These are phyloP conservation scores for Ispidina lecontei DNA, from an alignment of 2,797 vertebrate species.

Conservation along the genomic window DNA sequence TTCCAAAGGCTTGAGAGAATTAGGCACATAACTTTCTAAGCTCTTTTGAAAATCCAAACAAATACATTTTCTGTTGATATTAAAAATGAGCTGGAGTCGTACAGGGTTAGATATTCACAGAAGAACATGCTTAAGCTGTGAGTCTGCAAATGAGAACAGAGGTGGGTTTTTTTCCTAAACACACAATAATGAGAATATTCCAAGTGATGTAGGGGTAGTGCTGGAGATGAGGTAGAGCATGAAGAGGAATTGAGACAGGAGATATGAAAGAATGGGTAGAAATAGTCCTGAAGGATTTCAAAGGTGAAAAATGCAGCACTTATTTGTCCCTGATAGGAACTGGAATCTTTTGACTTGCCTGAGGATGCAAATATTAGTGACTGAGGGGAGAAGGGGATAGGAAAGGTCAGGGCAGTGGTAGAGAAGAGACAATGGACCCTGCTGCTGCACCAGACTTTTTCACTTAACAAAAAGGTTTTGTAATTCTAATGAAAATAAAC, in stretches of 20 bases:
- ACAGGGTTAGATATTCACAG: background rate
- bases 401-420: background rate
- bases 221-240: background rate
- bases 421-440: background rate
- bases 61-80: background rate
- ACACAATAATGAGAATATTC: background rate
- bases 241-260: background rate
- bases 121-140: background rate
- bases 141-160: background rate
- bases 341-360: background rate
- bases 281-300: background rate
- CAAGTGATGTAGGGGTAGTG: background rate
- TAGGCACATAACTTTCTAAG: background rate
- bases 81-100: background rate
- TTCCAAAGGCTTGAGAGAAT: background rate
- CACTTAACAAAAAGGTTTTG: slow-evolving; percentile 17
- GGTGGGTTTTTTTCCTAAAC: background rate
- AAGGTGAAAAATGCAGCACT: background rate
- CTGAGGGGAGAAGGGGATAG: background rate
- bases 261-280: background rate
- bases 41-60: background rate
- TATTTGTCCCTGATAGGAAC: background rate
- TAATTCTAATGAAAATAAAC: slow-evolving; percentile 42
- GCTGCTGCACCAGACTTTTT: slow-evolving; percentile 30
- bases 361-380: background rate